Evolutionary conservation across 92 coral and sea anemone genomes (phyloP), one percentile per base, ranked within the genome.

Genomic region (Diadumene lineata): DNA sequence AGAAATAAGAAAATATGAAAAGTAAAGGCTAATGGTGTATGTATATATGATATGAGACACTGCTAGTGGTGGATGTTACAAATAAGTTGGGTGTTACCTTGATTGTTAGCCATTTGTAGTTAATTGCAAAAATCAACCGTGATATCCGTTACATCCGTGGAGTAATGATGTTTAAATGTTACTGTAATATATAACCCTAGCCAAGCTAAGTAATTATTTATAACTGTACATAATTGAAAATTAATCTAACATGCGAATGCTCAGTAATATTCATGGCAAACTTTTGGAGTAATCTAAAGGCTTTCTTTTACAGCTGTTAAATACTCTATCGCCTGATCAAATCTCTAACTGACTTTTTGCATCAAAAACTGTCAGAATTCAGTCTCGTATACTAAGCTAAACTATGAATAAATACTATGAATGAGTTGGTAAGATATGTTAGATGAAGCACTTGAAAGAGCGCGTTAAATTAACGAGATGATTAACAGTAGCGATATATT

Each of bases 201-300:
- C 17, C 30, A 16, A n/a, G n/a, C 33, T 48, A 18, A 69, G 74
- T 65, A 66, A 48, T 76, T 76, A 61, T 76, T 76, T 60, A 62
- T 76, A 76, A 66, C 44, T 69, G 38, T 76, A 46, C 81, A 76
- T 76, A 76, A 76, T 76, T 76, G 81, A 76, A 76, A 76, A 43
- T 65, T 65, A 76, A 76, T 76, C 73, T 43, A 71, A 43, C 48
- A 38, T 38, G 7, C 48, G n/a, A 38, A 6, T 6, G 13, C 48
- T 38, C 7, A 38, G 48, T 38, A 38, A 38, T 38, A 38, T 38
- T 38, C 48, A 38, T 38, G 48, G 13, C 13, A 13, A 38, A 38
- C 7, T 38, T n/a, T 38, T 38, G 13, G 48, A 38, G 48, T 38
- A 38, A 38, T 38, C 48, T 38, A 38, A 38, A 38, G 48, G 48